Base-by-base conservation (phyloP, 2,113 vertebrate genomes). In the Aptenodytes patagonicus region DNA sequence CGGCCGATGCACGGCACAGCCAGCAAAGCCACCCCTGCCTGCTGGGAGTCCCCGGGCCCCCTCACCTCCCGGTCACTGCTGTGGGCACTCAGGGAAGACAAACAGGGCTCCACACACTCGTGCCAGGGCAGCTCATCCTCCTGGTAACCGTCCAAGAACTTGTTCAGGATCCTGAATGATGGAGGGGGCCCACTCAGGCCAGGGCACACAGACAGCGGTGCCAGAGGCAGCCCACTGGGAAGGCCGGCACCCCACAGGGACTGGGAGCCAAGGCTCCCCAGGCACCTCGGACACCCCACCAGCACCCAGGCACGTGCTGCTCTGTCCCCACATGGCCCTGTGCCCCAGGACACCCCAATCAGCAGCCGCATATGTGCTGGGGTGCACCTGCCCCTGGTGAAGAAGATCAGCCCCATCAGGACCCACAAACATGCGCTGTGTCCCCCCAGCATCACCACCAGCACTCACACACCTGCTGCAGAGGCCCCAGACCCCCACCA, bases 111-210 rank as follows among this genome's bases (percentile, higher is more conserved):
- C 91, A 99, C 98, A 86, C 99, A 98, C 97, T 99, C 98, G 2
- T 99, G 99, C 99, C 99, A 99, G 7, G 99, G 99, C 83, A 99
- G 98, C 79, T 83, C 83, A 49, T 99, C 98, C 61, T 99, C 99
- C 97, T 98, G 96, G 24, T 98, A 98, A 95, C 97, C 95, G n/a
- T 99, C 99, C 97, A 99, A 96, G 93, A 99, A 98, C 94, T 98
- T 99, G 90, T 98, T 98, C 94, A 99, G 96, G 96, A 99, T 99
- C 98, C 99, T 99, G 94, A 36, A 15, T 0, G 66, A 80, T 5
- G 2, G 34, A 44, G 11, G 8, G 9, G 3, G 20, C 55, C 44
- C n/a, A 5, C 76, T 94, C 49, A 79, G 46, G 32, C n/a, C 0
- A 0, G 7, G 16, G 7, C 44, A 13, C 79, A 7, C 21, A 17